A percentile compares a stretch with the other conserved stretches of the same genome.
Evolutionary conservation across 2,888 invertebrate species (phyloP).

Genomic region (Pheosia tremula): DNA sequence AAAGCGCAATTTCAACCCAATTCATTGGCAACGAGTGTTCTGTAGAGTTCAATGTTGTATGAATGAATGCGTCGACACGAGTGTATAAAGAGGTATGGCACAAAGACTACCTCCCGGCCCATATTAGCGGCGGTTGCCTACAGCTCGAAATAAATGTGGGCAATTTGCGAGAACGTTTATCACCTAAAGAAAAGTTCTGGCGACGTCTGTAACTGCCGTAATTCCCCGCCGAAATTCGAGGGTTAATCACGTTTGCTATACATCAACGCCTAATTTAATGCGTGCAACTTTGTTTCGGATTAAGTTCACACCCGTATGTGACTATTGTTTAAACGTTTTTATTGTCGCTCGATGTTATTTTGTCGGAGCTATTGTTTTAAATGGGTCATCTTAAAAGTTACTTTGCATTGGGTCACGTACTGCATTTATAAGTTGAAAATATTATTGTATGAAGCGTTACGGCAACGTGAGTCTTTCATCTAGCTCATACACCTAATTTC

Average conservation of each 20-base stretch:
- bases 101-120: constrained; percentile 61
- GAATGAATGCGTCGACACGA: constrained; percentile 54
- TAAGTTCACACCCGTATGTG: constrained; percentile 44
- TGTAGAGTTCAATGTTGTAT: constrained; percentile 60
- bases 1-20: constrained; percentile 56
- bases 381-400: constrained; percentile 1
- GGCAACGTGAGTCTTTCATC: no score
- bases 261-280: constrained; percentile 74
- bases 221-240: constrained; percentile 70
- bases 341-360: constrained; percentile 38
- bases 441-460: no score
- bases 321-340: constrained; percentile 37
- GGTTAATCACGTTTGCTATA: constrained; percentile 73
- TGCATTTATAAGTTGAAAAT: neutral
- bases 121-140: constrained; percentile 72
- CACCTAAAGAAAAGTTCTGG: constrained; percentile 81
- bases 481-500: no score
- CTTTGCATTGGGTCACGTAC: neutral
- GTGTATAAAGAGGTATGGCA: constrained; percentile 44
- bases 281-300: constrained; percentile 62
- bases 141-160: constrained; percentile 75
- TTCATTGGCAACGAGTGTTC: constrained; percentile 60
- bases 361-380: constrained; percentile 22
- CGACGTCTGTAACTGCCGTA: constrained; percentile 75
- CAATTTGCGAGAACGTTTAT: constrained; percentile 80